Conservation (phyloP, 2,113 vertebrate species). For the Oenanthe oenanthe region DNA sequence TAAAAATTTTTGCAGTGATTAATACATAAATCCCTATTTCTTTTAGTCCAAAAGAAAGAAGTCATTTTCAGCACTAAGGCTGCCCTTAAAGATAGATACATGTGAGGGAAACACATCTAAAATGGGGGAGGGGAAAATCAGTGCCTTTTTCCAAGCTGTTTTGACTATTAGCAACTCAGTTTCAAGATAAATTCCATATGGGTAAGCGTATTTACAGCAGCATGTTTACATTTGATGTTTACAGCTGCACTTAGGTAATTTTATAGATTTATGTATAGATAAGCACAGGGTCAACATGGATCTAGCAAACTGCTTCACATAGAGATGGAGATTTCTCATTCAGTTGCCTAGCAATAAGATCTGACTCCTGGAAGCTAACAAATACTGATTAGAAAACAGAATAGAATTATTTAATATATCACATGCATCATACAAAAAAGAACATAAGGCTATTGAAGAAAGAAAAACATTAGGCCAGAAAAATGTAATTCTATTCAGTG, state of each 20-base stretch:
- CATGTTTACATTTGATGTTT: conserved; percentile 6
- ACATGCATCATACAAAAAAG: not conserved
- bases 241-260: not conserved
- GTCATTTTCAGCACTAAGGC: not conserved
- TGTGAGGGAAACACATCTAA: not conserved
- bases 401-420: conserved; percentile 11
- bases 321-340: conserved; percentile 22
- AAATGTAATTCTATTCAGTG: not conserved
- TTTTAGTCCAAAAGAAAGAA: not conserved
- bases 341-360: conserved; percentile 66
- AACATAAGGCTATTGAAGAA: not conserved
- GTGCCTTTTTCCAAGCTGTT: conserved; percentile 23
- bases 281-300: not conserved
- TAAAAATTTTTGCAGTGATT: not conserved
- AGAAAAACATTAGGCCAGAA: not conserved
- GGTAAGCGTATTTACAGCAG: not conserved
- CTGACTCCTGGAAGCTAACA: conserved; percentile 22
- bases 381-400: conserved; percentile 3
- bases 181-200: conserved; percentile 50
- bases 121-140: not conserved
- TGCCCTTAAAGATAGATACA: not conserved
- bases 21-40: not conserved
- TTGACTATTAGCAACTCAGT: conserved; percentile 6
- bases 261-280: not conserved
- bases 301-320: not conserved